These are phyloP conservation scores for Gymnoscopelus braueri DNA, from an alignment of 2,797 vertebrate genomes.

Conservation along the genomic window DNA sequence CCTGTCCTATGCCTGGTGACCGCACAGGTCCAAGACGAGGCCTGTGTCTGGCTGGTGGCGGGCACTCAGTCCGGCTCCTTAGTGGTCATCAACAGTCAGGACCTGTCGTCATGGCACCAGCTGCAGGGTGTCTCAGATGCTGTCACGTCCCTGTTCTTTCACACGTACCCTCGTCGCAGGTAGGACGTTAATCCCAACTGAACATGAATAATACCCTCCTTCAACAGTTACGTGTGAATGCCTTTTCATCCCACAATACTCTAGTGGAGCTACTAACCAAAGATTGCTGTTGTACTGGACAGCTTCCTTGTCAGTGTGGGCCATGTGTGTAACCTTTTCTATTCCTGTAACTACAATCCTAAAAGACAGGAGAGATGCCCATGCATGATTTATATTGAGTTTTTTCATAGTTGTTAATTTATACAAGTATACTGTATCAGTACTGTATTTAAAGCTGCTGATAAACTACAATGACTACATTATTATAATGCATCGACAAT, in stretches of 20 bases:
- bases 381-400: no score
- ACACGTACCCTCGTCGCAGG: conserved; percentile 81
- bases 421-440: no score
- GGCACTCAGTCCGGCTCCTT: conserved; percentile 91
- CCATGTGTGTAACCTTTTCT: no score
- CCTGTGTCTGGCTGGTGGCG: conserved; percentile 89
- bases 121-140: conserved; percentile 90
- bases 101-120: conserved; percentile 76
- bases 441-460: no score
- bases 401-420: no score
- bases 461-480: neutral
- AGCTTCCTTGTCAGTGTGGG: no score
- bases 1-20: conserved; percentile 89
- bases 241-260: neutral
- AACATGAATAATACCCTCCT: conserved; percentile 6
- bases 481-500: neutral
- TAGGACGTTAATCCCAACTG: conserved; percentile 40
- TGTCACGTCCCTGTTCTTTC: conserved; percentile 91
- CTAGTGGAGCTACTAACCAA: no score
- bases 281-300: no score
- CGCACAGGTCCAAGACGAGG: conserved; percentile 81
- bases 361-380: no score
- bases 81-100: conserved; percentile 81
- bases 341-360: no score
- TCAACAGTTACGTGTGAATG: conserved; percentile 14